These are phyloP conservation scores for Digitonthophagus gazella DNA, from an alignment of 2,888 invertebrate species.

Conservation along the genomic window DNA sequence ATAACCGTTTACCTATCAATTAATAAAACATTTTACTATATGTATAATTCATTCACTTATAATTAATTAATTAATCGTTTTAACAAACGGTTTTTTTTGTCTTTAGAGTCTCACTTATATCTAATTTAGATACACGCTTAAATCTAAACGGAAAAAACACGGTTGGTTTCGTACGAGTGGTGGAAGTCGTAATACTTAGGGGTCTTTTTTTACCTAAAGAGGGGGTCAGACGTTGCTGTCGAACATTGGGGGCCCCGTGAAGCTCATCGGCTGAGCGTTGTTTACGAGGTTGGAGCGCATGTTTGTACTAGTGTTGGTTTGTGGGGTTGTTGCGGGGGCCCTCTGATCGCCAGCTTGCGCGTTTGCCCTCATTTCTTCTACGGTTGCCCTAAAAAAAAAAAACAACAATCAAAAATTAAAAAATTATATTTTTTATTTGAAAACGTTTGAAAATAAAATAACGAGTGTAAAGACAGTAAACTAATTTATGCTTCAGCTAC, in stretches of 20 bases:
- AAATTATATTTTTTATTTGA: too few species aligned
- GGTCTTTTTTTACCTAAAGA: background rate
- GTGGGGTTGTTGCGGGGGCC: constrained; percentile 16
- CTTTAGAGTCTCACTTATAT: constrained; percentile 5
- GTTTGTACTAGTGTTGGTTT: constrained; percentile 51
- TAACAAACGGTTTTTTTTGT: background rate
- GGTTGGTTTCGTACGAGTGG: background rate
- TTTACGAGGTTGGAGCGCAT: constrained; percentile 75
- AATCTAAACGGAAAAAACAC: background rate
- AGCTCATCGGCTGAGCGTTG: constrained; percentile 78
- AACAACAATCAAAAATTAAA: too few species aligned
- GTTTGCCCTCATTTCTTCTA: constrained; percentile 76
- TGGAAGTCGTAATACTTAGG: background rate
- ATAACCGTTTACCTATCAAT: too few species aligned
- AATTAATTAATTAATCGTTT: background rate
- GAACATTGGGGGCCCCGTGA: constrained; percentile 65
- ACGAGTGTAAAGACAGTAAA: background rate
- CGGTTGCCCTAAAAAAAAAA: constrained; percentile 64
- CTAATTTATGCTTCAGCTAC: background rate
- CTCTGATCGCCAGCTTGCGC: constrained; percentile 52
- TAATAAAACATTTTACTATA: background rate
- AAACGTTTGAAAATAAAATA: background rate
- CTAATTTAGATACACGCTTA: constrained; percentile 7
- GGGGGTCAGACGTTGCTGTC: constrained; percentile 62
- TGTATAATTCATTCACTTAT: background rate